A percentile compares a stretch with the other conserved stretches of the same genome.
Evolutionary conservation across 2,888 invertebrate genomes (phyloP).

Genomic region (Anaspis maculata): DNA sequence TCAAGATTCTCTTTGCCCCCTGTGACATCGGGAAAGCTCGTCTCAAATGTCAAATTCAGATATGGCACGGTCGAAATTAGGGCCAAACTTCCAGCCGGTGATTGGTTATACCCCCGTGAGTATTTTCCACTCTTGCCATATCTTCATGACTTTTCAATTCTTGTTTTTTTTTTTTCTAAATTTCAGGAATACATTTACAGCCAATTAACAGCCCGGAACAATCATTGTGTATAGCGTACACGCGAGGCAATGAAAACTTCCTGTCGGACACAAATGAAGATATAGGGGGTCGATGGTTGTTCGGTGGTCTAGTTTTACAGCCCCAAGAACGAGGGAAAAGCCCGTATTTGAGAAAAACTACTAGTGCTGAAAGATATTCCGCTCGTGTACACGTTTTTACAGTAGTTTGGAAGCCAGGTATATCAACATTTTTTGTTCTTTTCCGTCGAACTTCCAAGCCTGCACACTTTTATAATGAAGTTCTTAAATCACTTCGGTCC

Average conservation of each 20-base stretch:
- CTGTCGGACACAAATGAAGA: slow-evolving; percentile 35
- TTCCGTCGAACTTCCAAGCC: too few species aligned
- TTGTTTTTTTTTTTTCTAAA: too few species aligned
- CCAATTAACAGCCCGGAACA: slow-evolving; percentile 12
- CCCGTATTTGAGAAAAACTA: slow-evolving; percentile 15
- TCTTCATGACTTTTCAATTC: too few species aligned
- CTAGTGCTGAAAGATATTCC: too few species aligned
- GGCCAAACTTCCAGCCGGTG: slow-evolving; percentile 47
- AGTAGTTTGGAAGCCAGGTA: too few species aligned
- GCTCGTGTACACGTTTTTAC: too few species aligned
- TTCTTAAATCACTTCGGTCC: too few species aligned
- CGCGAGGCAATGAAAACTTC: slow-evolving; percentile 36
- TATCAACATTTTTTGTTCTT: too few species aligned
- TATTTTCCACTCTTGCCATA: too few species aligned
- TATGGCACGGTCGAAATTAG: slow-evolving; percentile 46
- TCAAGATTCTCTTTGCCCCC: too few species aligned
- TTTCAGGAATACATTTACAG: slow-evolving; percentile 27
- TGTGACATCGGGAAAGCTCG: slow-evolving; percentile 42
- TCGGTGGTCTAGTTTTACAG: slow-evolving; percentile 45
- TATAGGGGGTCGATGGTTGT: slow-evolving; percentile 41
- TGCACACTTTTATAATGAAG: too few species aligned
- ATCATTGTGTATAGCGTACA: slow-evolving; percentile 32
- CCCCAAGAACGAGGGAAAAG: slow-evolving; percentile 19
- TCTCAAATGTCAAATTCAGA: slow-evolving; percentile 41
- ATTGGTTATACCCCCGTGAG: slow-evolving; percentile 52